Conservation (phyloP, 2,113 vertebrate genomes). For the human (Homo sapiens) region DNA sequence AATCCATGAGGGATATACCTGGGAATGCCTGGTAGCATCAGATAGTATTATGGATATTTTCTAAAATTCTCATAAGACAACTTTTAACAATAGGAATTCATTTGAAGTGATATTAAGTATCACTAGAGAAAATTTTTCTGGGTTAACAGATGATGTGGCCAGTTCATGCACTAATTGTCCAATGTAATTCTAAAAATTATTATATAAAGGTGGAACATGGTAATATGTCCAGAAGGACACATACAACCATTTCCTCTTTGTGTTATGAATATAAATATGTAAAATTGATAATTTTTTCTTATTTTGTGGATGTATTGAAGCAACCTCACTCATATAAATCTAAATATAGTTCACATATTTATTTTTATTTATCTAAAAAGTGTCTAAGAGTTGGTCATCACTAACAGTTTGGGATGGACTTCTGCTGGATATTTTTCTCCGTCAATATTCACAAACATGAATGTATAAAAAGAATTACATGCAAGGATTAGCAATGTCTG, state of each 20-base stretch:
- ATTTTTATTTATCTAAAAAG: not conserved
- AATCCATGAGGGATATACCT: not conserved
- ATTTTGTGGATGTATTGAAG: not conserved
- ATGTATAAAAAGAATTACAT: not conserved
- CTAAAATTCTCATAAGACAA: conserved; percentile 1
- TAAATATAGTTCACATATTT: not conserved
- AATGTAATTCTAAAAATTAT: not conserved
- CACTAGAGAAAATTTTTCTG: not conserved
- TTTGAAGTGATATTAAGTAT: not conserved
- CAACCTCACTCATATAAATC: not conserved
- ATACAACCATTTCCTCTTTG: not conserved
- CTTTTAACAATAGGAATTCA: not conserved
- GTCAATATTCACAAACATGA: not conserved
- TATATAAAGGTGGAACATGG: not conserved
- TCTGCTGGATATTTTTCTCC: not conserved
- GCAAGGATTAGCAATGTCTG: not conserved
- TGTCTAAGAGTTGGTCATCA: not conserved
- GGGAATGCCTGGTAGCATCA: not conserved
- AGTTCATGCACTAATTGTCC: conserved; percentile 9
- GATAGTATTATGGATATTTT: not conserved
- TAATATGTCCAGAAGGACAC: not conserved
- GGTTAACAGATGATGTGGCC: not conserved
- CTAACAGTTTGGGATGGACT: not conserved
- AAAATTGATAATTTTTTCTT: not conserved
- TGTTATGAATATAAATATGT: not conserved